Base-by-base conservation (phyloP, 2,888 invertebrate species). In the Caenorhabditis becei region DNA sequence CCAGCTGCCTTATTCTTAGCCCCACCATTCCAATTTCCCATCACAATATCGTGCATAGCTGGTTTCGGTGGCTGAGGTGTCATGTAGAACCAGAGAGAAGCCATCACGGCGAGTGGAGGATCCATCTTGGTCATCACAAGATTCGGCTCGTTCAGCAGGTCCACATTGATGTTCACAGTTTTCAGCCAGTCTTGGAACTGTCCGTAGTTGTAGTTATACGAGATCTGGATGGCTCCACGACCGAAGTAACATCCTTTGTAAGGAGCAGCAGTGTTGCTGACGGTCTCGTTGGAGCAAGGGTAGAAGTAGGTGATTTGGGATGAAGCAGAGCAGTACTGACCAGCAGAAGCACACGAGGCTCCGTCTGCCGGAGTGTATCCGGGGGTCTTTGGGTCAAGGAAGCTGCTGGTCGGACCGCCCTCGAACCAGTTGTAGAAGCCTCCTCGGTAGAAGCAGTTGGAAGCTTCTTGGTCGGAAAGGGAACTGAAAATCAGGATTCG, bases 31-130 rank as follows among this genome's bases (percentile, higher is more conserved):
- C 89, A 89, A 1, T 80, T 70, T 0, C 91, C 91, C 84, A 90
- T 84, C 5, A 91, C 85, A 37, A 91, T 89, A 65, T 91, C 91
- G 77, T 91, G 91, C 91, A 91, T 91, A 14, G 91, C 88, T 1
- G 91, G 91, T 56, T 91, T 91, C 32, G 91, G 91, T 20, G 91
- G 91, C 62, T 91, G 91, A 7, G 91, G 90, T 14, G 91, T 91
- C 91, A 91, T 91, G 78, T 90, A 91, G 80, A 90, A 90, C 87
- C 89, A 91, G 8, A 86, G 77, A 14, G 87, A 88, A 24, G 89
- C 88, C 79, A 88, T 69, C 2, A 89, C 78, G 1, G 88, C 88
- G 49, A 89, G 83, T 16, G 89, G 89, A 8, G 89, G 89, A 56
- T 88, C 85, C 83, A 86, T 81, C 54, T 88, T 84, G 3, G 89